These are phyloP conservation scores for Peromyscus leucopus DNA, from an alignment of 2,113 vertebrate genomes.

Conservation along the genomic window DNA sequence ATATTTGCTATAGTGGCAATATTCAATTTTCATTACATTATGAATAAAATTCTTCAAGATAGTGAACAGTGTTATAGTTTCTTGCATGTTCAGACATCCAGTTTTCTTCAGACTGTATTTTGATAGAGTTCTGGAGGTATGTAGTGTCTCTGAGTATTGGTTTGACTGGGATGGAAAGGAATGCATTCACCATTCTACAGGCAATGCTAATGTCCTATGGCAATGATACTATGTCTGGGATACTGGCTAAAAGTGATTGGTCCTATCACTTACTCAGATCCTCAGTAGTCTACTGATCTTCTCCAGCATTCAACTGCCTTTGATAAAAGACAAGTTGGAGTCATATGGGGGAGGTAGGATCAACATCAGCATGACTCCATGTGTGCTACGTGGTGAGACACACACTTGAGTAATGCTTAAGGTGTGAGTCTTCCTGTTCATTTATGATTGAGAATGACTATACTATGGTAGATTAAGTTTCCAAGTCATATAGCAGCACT, in stretches of 20 bases:
- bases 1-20: neutral
- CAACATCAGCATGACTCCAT: neutral
- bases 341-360: neutral
- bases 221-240: neutral
- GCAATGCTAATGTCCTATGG: neutral
- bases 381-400: neutral
- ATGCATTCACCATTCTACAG: neutral
- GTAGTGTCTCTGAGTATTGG: neutral
- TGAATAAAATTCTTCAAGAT: neutral
- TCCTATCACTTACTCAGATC: neutral
- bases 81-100: neutral
- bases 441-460: neutral
- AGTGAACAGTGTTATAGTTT: neutral
- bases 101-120: neutral
- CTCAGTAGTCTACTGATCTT: neutral
- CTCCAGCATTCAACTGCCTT: neutral
- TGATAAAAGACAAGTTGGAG: neutral
- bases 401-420: neutral
- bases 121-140: neutral
- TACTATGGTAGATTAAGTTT: neutral
- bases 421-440: neutral
- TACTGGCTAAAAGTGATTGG: neutral
- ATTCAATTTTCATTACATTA: neutral
- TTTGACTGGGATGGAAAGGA: neutral
- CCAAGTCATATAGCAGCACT: neutral